Base-by-base conservation (phyloP, 2,113 vertebrate genomes). In the Salminus brasiliensis region DNA sequence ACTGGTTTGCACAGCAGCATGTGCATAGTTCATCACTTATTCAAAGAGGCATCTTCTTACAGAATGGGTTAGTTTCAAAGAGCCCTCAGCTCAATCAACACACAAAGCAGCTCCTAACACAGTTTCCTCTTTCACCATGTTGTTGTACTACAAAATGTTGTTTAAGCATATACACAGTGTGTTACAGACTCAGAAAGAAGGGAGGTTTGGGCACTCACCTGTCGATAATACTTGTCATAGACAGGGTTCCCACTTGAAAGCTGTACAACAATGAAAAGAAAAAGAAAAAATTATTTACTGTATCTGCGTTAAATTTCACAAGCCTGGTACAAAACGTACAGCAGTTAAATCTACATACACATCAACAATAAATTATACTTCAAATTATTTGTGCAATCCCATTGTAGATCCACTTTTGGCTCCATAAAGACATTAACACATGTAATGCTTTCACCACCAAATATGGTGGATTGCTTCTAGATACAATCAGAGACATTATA, bases 171-270 rank as follows among this genome's bases (percentile, higher is more conserved):
- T 8, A 72, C 12, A 43, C 4, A 43, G 0, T 7, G 5, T 0
- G 13, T 18, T 25, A 47, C 6, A 23, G 27, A 32, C 13, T 30
- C 60, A 3, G 62, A n/a, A 53, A 68, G 47, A 74, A 12, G 75
- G 4, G 27, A 43, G 4, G 47, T 55, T 21, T 49, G 18, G 15
- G 71, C 2, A 76, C 95, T 88, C 94, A 99, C 98, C 96, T 98
- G 97, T 76, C 94, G 94, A 88, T 99, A 99, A 89, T 96, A 98
- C 79, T 98, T 98, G 90, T 99, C 98, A 91, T 98, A 99, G 82
- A 97, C 91, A 74, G 96, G 95, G 90, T 98, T 98, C 89, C 96
- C 96, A 97, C 95, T 97, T 47, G 97, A 98, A 78, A 99, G 92
- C 98, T 99, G 92, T 82, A 74, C 41, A 84, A 21, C 81, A 62